Percentiles rank a stretch among this genome's conserved stretches.
Evolutionary conservation across 2,113 vertebrate genomes (phyloP).

Genomic region (Arenaria interpres): DNA sequence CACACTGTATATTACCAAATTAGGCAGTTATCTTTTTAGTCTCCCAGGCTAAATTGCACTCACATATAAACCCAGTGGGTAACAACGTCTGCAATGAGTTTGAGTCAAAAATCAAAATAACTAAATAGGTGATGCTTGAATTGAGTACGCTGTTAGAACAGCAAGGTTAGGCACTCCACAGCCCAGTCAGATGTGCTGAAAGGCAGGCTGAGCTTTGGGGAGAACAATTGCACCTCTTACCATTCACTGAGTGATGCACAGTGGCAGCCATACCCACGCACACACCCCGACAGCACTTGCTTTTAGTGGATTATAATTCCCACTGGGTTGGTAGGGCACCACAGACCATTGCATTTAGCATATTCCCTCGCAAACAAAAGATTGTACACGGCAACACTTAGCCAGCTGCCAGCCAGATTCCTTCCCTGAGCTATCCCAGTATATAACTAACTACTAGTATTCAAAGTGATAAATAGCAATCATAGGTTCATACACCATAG

Average conservation of each 20-base stretch:
- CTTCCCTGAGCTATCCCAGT: background rate
- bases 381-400: background rate
- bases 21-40: background rate
- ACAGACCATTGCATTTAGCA: background rate
- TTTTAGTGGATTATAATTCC: background rate
- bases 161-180: background rate
- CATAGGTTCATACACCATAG: background rate
- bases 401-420: background rate
- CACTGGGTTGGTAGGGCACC: background rate
- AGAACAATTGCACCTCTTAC: rapidly evolving
- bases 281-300: background rate
- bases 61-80: background rate
- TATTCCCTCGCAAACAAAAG: background rate
- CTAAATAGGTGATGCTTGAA: background rate
- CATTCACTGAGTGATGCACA: rapidly evolving
- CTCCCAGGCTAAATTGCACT: background rate
- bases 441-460: background rate
- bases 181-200: background rate
- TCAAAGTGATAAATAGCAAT: background rate
- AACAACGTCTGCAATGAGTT: background rate
- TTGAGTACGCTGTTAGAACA: background rate
- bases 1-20: background rate
- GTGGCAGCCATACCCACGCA: rapidly evolving
- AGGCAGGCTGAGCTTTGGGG: background rate
- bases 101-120: background rate